Conservation (phyloP, 2,797 vertebrate species). For the Pantherophis alleghaniensis region DNA sequence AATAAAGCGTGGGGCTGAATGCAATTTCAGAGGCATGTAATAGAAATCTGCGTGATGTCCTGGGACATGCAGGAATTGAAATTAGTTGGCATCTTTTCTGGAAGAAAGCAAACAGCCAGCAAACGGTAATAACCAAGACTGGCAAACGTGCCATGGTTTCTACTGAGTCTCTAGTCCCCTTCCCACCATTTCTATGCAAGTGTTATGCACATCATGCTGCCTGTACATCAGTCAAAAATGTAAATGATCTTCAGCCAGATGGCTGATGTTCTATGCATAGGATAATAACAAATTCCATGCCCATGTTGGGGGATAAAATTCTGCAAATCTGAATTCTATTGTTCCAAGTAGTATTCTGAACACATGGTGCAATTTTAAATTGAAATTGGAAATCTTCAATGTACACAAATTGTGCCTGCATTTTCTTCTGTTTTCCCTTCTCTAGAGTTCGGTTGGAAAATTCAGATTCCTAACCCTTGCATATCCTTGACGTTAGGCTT, state of each 20-base stretch:
- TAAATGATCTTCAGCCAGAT: conserved; percentile 19
- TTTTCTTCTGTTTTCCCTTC: background rate
- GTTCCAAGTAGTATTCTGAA: background rate
- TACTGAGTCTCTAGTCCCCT: background rate
- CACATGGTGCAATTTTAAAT: background rate
- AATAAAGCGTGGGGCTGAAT: background rate
- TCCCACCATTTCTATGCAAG: conserved; percentile 4
- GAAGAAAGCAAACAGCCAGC: background rate
- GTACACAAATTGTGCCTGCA: background rate
- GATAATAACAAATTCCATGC: background rate
- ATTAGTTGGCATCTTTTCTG: background rate
- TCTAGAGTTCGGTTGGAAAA: background rate
- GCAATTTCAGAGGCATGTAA: background rate
- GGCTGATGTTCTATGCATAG: background rate
- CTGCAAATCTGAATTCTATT: background rate
- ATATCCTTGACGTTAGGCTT: background rate
- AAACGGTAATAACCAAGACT: background rate
- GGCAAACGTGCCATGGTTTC: background rate
- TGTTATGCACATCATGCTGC: conserved; percentile 2
- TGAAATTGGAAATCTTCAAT: background rate
- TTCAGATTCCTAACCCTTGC: background rate
- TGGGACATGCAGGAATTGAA: background rate
- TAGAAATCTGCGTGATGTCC: background rate
- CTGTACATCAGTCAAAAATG: conserved; percentile 12
- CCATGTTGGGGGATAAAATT: background rate